A percentile compares a stretch with the other conserved stretches of the same genome.
Evolutionary conservation across 2,113 vertebrate species (phyloP).

Genomic region (Sturnus vulgaris): DNA sequence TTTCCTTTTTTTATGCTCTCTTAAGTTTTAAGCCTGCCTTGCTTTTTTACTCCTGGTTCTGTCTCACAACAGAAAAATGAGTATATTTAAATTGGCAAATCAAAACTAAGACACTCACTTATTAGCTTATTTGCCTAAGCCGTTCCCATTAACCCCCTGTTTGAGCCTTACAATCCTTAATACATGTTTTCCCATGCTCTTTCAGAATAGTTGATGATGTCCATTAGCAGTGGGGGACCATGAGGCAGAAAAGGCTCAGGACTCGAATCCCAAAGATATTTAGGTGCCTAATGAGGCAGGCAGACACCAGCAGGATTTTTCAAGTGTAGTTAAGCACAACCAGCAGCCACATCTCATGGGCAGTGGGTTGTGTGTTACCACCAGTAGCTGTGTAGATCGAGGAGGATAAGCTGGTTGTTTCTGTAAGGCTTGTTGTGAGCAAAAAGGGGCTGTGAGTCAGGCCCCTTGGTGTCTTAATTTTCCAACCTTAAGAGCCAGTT

Average conservation of each 20-base stretch:
- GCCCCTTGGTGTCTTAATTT: neutral
- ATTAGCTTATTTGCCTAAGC: neutral
- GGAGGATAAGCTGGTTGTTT: neutral
- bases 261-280: neutral
- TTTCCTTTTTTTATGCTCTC: too few species aligned
- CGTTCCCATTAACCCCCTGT: neutral
- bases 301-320: neutral
- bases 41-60: too few species aligned
- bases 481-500: neutral
- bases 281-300: conserved; percentile 42
- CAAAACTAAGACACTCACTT: neutral
- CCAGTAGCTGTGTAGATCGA: neutral
- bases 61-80: too few species aligned
- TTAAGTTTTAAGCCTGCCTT: too few species aligned
- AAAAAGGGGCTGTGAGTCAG: conserved; percentile 12
- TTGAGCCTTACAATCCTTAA: neutral
- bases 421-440: neutral
- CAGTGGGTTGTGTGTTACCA: neutral
- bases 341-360: fast-evolving
- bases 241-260: neutral
- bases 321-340: conserved; percentile 11
- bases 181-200: neutral
- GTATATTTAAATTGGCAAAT: too few species aligned
- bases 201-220: conserved; percentile 6
- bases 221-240: neutral